Evolutionary conservation across 2,797 vertebrate species (phyloP).

Genomic region (Pteropus rufus): DNA sequence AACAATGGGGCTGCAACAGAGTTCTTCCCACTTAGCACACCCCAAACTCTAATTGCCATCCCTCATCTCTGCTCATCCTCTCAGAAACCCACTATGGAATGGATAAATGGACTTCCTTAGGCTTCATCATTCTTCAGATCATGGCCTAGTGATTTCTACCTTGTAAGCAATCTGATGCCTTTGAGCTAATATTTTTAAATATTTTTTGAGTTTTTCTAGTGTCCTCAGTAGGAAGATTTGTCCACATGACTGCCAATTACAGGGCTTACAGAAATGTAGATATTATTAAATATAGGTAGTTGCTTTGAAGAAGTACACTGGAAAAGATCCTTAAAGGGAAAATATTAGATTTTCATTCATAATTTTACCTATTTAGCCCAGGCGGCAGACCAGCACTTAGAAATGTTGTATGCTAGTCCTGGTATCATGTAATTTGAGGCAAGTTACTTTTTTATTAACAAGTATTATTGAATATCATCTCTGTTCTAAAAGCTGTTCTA

Average conservation of each 20-base stretch:
- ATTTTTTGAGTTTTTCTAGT: conserved; percentile 31
- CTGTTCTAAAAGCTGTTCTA: not conserved
- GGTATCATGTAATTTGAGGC: not conserved
- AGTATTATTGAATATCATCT: not conserved
- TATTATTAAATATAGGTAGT: conserved; percentile 5
- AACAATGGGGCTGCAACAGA: not conserved
- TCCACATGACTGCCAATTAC: not conserved
- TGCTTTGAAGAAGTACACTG: not conserved
- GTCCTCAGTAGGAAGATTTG: not conserved
- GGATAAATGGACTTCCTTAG: not conserved
- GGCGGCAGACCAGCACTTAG: not conserved
- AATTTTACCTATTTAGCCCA: conserved; percentile 4
- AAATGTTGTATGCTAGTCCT: not conserved
- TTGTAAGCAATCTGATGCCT: not conserved
- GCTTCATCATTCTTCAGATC: not conserved
- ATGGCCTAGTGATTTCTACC: not conserved
- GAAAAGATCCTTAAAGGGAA: not conserved
- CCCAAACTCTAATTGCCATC: not conserved
- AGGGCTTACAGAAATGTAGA: not conserved
- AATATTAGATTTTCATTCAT: not conserved
- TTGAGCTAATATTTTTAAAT: not conserved
- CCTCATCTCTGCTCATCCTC: not conserved
- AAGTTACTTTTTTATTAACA: conserved; percentile 24
- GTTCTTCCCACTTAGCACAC: not conserved
- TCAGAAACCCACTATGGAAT: not conserved